These are phyloP conservation scores for Salvelinus fontinalis DNA, from an alignment of 2,113 vertebrate species.

Conservation along the genomic window DNA sequence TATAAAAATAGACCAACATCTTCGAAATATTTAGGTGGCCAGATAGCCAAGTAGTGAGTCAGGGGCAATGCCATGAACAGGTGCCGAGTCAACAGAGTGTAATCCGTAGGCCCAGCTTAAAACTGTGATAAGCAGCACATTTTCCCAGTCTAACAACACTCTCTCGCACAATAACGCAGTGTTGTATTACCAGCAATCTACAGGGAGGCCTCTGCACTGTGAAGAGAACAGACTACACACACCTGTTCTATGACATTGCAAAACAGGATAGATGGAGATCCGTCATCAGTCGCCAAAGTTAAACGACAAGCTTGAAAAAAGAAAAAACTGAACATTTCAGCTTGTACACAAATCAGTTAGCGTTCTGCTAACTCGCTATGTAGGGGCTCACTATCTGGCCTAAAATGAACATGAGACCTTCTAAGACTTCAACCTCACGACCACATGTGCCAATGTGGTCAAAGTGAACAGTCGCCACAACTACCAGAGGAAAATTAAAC, in stretches of 20 bases:
- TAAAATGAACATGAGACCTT: background rate
- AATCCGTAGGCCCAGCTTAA: background rate
- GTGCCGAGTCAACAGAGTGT: constrained; percentile 49
- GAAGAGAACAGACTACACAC: background rate
- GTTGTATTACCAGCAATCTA: background rate
- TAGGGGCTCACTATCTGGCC: background rate
- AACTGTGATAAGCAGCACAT: constrained; percentile 21
- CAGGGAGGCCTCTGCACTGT: background rate
- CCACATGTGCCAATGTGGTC: background rate
- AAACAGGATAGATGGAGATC: background rate
- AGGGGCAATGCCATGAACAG: constrained; percentile 38
- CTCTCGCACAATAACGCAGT: constrained; percentile 3
- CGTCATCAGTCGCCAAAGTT: too few species aligned
- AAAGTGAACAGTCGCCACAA: background rate
- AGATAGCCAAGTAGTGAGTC: constrained; percentile 22
- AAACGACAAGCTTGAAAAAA: background rate
- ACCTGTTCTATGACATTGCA: constrained; percentile 33
- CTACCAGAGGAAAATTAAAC: background rate
- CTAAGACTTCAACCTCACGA: background rate
- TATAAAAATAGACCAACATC: background rate
- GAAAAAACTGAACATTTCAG: background rate
- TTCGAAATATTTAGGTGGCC: constrained; percentile 13
- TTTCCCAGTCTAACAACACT: background rate
- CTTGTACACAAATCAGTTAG: background rate
- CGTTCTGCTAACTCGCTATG: background rate